These are phyloP conservation scores for Plumapathes pennacea DNA, from an alignment of 92 coral and sea anemone species.

Conservation along the genomic window DNA sequence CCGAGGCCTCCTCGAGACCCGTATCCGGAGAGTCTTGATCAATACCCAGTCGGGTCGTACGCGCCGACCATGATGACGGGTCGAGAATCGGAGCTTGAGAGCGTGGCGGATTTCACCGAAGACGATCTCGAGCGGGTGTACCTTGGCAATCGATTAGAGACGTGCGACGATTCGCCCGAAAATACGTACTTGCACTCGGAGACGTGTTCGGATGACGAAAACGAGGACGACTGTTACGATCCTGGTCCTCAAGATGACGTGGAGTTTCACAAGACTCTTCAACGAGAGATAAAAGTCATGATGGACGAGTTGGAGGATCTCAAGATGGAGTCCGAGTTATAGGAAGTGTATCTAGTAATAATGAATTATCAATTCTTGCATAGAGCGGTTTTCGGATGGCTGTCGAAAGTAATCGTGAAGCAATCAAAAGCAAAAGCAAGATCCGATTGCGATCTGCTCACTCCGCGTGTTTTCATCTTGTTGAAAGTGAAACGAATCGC, in stretches of 20 bases:
- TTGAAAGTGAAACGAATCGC: too few relatives aligned
- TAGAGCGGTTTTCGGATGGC: too few relatives aligned
- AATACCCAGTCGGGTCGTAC: constrained; percentile 76
- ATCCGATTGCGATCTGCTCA: too few relatives aligned
- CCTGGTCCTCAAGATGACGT: constrained; percentile 45
- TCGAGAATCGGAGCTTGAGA: constrained; percentile 80
- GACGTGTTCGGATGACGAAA: constrained; percentile 75
- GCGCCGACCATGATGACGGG: constrained; percentile 60
- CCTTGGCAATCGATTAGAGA: constrained; percentile 88
- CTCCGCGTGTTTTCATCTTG: too few relatives aligned
- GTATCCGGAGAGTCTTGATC: constrained; percentile 82
- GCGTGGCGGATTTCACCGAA: constrained; percentile 84
- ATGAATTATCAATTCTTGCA: too few relatives aligned
- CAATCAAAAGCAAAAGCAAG: too few relatives aligned
- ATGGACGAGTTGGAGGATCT: constrained; percentile 77
- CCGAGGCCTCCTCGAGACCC: constrained; percentile 88
- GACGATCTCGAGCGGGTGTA: constrained; percentile 80
- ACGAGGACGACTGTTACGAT: constrained; percentile 32
- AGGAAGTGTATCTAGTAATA: constrained; percentile 2
- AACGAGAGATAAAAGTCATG: constrained; percentile 68
- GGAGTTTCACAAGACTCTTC: constrained; percentile 59
- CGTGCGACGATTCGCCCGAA: constrained; percentile 88
- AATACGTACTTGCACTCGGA: constrained; percentile 84
- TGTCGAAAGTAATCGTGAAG: too few relatives aligned
- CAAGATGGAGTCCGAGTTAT: constrained; percentile 73